Evolutionary conservation across 2,888 invertebrate genomes (phyloP), one percentile per base, ranked within the genome.

Genomic region (Papilio demoleus): DNA sequence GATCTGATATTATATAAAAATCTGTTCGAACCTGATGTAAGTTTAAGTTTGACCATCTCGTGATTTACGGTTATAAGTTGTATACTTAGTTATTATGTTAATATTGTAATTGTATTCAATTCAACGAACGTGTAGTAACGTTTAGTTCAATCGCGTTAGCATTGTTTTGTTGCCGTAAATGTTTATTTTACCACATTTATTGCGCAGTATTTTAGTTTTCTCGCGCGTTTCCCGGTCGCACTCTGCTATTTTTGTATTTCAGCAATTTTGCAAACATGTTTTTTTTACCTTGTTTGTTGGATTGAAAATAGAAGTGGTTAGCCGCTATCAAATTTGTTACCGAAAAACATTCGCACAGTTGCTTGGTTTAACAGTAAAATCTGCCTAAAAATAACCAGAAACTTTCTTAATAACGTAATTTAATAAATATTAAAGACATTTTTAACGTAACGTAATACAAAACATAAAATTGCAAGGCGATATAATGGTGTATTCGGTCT

Each of bases 401-500:
- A 56, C n/a, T 45, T 47, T 22, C 22, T 9, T 31, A n/a, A 56
- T 31, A 31, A 27, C 2, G n/a, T 31, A 53, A 53, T 53, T 31
- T 53, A n/a, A 53, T 9, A 31, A n/a, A 8, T 31, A 31, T 56
- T 31, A 56, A 31, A 31, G 31, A 31, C 4, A 31, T 56, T 14
- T 53, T 56, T 56, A 17, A 56, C n/a, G 27, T 31, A 56, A 17
- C 17, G 42, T 56, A 62, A 62, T 62, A 31, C 34, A 63, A 53
- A 56, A 34, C 34, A 36, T 36, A 50, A 63, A n/a, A 50, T 22
- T 19, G 63, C 47, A 50, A 34, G 34, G n/a, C 63, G 22, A 50
- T 63, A 36, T 47, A 63, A 63, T 11, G 34, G 34, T 63, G 50
- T 53, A 38, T 40, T 64, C 38, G 53, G 50, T 38, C 27, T 53